These are phyloP conservation scores for Sesia apiformis DNA, from an alignment of 2,888 invertebrate species.

Conservation along the genomic window DNA sequence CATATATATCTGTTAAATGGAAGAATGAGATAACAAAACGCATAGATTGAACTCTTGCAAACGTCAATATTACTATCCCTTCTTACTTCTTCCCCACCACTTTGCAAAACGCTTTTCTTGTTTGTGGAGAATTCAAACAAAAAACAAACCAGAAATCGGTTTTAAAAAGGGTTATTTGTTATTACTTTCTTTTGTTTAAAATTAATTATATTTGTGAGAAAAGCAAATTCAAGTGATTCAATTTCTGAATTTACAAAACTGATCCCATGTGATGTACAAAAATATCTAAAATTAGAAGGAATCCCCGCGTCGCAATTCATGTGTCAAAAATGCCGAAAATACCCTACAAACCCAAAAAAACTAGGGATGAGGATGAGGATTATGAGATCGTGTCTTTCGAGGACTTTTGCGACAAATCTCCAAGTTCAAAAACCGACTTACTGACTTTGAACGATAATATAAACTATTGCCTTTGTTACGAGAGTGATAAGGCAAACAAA, in stretches of 20 bases:
- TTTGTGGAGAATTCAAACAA: no score
- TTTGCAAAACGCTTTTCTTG: no score
- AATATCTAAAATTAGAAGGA: not conserved
- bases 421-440: constrained; percentile 68
- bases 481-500: constrained; percentile 43
- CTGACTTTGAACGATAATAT: constrained; percentile 70
- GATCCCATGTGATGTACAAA: not conserved
- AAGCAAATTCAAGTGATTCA: not conserved
- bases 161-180: no score
- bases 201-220: not conserved
- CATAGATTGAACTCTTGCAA: no score
- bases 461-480: constrained; percentile 65
- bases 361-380: constrained; percentile 53
- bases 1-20: no score
- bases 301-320: not conserved
- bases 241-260: not conserved
- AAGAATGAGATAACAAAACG: no score
- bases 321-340: constrained; percentile 61
- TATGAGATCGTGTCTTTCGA: constrained; percentile 75
- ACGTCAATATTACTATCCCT: no score
- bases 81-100: no score
- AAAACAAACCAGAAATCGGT: no score
- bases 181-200: not conserved
- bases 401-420: constrained; percentile 74
- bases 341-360: constrained; percentile 58